Conservation (phyloP, 2,113 vertebrate genomes). For the Indicator indicator region DNA sequence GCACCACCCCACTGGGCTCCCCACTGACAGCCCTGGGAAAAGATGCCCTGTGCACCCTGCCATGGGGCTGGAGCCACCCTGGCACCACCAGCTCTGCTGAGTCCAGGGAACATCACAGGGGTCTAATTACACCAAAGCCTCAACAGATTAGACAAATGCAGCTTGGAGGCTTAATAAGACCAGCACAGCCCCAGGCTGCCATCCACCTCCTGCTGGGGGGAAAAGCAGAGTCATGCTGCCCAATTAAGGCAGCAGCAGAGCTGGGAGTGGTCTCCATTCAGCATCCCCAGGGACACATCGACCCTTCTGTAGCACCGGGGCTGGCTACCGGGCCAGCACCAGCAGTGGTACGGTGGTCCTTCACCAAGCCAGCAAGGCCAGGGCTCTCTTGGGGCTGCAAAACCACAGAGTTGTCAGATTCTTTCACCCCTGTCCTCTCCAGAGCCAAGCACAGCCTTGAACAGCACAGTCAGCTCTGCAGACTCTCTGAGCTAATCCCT, state of each 20-base stretch:
- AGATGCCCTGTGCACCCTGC: neutral
- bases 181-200: neutral
- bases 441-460: neutral
- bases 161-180: neutral
- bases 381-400: neutral
- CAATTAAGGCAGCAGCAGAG: neutral
- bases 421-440: neutral
- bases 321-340: neutral
- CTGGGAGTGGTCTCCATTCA: neutral
- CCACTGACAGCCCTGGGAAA: neutral
- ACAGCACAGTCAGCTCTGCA: neutral
- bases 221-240: neutral
- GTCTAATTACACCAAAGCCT: neutral
- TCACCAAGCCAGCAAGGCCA: neutral
- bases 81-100: neutral
- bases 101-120: fast-evolving
- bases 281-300: neutral
- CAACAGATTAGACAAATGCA: neutral
- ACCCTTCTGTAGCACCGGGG: fast-evolving
- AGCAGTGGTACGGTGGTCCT: fast-evolving
- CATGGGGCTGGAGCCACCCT: fast-evolving
- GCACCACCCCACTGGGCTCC: neutral
- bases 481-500: neutral
- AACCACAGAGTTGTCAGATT: fast-evolving
- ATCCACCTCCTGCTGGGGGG: fast-evolving